Base-by-base conservation (phyloP, 1,140 invertebrate genomes). In the Pogonomyrmex californicus region DNA sequence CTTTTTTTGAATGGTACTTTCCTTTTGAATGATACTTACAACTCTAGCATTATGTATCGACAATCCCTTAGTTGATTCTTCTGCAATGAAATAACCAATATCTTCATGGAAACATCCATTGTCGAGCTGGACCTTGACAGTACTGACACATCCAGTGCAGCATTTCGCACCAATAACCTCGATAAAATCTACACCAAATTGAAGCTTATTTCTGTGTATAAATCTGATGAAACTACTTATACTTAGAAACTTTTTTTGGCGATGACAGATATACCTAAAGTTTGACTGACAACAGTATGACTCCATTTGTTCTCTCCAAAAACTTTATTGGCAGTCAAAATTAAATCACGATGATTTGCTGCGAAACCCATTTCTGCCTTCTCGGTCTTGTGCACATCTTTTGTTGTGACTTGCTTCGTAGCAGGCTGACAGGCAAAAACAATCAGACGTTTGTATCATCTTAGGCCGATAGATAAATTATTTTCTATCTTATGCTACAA, bases 41-140 rank as follows among this genome's bases (percentile, higher is more conserved):
- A 77, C 54, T 87, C 92, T 89, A 4, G 92, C 91, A 66, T 68
- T 91, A 30, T 91, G 83, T 62, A 94, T 87, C 1, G 92, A 82
- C 56, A 86, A 85, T 71, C 92, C 91, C 88, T 94, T 94, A 23
- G 79, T 58, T 7, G 86, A 68, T 41, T 85, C 88, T 58, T 93
- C 92, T 4, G 68, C 77, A 47, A 65, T 65, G 56, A 75, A 89
- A 66, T 94, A 94, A 30, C 92, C 93, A 47, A 93, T 77, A 10
- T 91, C 92, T 86, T 94, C 92, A 7, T 94, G 93, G 86, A 88
- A 93, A 5, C 36, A 91, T 62, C 93, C 93, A 91, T 93, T 68
- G 2, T 81, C 30, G 4, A 93, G 58, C 71, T 93, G 92, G 9
- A 89, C 65, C 14, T 58, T 88, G 30, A 89, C 38, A 23, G 75